Percentiles rank a stretch among this genome's conserved stretches.
These are phyloP conservation scores for Hystrix brachyura DNA, from an alignment of 2,113 vertebrate genomes.

Conservation along the genomic window DNA sequence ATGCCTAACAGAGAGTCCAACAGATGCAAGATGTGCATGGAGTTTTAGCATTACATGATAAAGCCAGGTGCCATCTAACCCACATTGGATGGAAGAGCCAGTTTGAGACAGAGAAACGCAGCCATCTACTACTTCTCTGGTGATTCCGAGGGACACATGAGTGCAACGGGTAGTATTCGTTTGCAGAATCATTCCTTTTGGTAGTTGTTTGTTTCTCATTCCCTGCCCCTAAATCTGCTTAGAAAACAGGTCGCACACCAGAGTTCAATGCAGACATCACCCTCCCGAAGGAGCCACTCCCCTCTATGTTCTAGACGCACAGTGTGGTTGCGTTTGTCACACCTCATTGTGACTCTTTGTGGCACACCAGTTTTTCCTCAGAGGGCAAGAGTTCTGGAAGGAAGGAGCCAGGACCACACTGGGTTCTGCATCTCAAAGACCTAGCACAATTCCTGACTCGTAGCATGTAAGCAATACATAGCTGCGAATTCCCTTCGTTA, in stretches of 20 bases:
- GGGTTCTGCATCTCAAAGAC: background rate
- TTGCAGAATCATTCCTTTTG: background rate
- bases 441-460: background rate
- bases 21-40: background rate
- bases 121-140: background rate
- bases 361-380: background rate
- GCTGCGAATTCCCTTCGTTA: background rate
- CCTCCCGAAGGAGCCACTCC: background rate
- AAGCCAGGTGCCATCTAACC: background rate
- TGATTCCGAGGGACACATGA: background rate
- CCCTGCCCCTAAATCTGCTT: background rate
- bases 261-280: background rate
- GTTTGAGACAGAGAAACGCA: background rate
- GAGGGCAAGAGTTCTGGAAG: background rate
- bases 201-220: background rate
- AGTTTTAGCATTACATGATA: background rate
- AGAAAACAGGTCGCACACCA: background rate
- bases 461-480: background rate
- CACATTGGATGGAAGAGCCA: background rate
- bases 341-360: background rate
- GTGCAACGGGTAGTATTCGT: background rate
- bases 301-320: background rate
- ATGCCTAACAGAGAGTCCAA: background rate
- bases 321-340: background rate
- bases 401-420: background rate